phyloP scores from a whole-genome alignment of 2,797 vertebrate species.

The Tiaroga cobitis region DNA sequence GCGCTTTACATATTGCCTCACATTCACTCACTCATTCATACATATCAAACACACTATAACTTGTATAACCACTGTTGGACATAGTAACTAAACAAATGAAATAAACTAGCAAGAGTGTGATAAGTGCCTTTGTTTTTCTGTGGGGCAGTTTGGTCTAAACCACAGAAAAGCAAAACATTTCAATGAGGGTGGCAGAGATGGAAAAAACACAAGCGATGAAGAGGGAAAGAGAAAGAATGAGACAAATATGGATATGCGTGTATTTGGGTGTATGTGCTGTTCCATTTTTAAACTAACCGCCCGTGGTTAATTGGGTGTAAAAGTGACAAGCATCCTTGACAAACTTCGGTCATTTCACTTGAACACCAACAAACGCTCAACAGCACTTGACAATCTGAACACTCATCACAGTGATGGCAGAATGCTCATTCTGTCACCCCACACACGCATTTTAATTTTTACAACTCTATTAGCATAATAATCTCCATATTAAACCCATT shows the following conservation, averaged over 20 bases:
- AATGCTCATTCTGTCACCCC: slow-evolving; percentile 36
- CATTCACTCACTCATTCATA: too few relatives aligned
- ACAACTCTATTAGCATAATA: slow-evolving; percentile 43
- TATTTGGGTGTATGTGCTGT: slow-evolving; percentile 27
- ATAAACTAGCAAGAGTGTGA: not conserved
- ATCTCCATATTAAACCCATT: slow-evolving; percentile 39
- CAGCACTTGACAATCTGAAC: slow-evolving; percentile 29
- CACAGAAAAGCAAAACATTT: not conserved
- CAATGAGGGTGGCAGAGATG: not conserved
- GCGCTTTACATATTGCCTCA: too few relatives aligned
- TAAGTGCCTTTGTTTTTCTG: not conserved
- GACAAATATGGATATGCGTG: slow-evolving; percentile 23
- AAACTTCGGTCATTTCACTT: slow-evolving; percentile 24
- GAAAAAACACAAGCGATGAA: slow-evolving; percentile 14
- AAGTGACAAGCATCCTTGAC: slow-evolving; percentile 38
- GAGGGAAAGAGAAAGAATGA: not conserved
- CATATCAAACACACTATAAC: not conserved
- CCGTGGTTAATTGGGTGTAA: slow-evolving; percentile 48
- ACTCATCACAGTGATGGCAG: slow-evolving; percentile 26
- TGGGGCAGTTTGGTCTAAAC: not conserved
- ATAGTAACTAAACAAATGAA: not conserved
- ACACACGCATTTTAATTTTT: slow-evolving; percentile 41
- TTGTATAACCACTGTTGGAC: not conserved
- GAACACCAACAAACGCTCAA: slow-evolving; percentile 34
- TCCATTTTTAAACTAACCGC: slow-evolving; percentile 38